Evolutionary conservation across 2,113 vertebrate genomes (phyloP).

Genomic region (Cichladusa arquata): DNA sequence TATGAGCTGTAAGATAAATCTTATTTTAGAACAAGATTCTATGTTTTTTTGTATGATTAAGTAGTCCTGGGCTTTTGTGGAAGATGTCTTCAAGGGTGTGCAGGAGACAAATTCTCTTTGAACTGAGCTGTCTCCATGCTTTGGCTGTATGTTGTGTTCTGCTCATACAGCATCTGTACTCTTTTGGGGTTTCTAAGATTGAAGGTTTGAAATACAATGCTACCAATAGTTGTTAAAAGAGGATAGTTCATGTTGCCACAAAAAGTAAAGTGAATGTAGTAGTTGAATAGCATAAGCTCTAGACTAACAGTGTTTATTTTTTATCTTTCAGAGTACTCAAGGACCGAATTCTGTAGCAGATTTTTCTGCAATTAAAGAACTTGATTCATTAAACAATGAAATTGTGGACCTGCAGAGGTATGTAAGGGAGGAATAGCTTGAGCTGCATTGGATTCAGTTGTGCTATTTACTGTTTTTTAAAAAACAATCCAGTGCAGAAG

Average conservation of each 20-base stretch:
- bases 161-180: neutral
- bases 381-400: conserved; percentile 96
- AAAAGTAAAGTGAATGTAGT: neutral
- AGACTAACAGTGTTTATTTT: conserved; percentile 23
- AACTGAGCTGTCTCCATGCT: neutral
- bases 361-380: conserved; percentile 98
- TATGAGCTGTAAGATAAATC: neutral
- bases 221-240: neutral
- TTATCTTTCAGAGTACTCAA: conserved; percentile 78
- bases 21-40: neutral
- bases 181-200: neutral
- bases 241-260: neutral
- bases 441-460: neutral
- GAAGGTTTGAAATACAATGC: neutral
- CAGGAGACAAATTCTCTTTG: neutral
- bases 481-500: neutral
- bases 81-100: neutral
- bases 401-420: conserved; percentile 96
- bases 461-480: neutral
- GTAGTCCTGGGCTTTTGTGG: neutral
- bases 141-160: neutral
- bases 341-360: conserved; percentile 84
- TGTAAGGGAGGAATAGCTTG: conserved; percentile 24
- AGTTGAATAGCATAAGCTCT: neutral
- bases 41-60: accelerated